Evolutionary conservation across 2,888 invertebrate species (phyloP), one percentile per base, ranked within the genome.

Genomic region (Eupithecia centaureata): DNA sequence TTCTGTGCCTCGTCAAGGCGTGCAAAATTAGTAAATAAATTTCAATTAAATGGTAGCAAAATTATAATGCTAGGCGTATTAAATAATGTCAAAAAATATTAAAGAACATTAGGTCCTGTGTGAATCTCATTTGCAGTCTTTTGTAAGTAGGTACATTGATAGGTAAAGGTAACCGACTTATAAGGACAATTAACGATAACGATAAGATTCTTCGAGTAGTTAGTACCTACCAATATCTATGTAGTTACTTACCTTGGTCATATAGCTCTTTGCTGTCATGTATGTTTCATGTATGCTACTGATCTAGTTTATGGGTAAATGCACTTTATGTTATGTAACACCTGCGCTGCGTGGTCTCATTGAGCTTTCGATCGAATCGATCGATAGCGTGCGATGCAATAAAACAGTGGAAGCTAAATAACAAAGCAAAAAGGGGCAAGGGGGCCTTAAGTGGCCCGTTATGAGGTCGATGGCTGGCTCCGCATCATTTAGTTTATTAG

Each of bases 341-440:
- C 33, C 33, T 62, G 52, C 62, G 54, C 33, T 62, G 52, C 62
- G 54, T 62, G 62, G 52, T 47, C 25, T 35, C 47, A 47, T 22
- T 47, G 47, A 47, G 22, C 47, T 47, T 22, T 47, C 47, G 4
- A 47, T 47, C 47, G 47, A 22, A 12, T 47, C 32, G 10, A 60
- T 61, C 32, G 56, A 54, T 67, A 38, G 52, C 58, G 58, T 62
- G 67, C 38, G 22, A 63, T 47, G 47, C 47, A 47, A 22, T 47
- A 47, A 47, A 47, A 22, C 22, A 47, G 47, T 47, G 12, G 47
- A 47, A 47, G 47, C 22, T 47, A 18, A 22, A 4, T 1, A 47
- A 18, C 18, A 42, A 38, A 22, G 22, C 47, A 22, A 3, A 18
- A 1, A 8, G 18, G 18, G 10, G 22, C 47, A 22, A 3, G 42